Evolutionary conservation across 2,888 invertebrate genomes (phyloP).

Genomic region (Cacoxenus indagator): DNA sequence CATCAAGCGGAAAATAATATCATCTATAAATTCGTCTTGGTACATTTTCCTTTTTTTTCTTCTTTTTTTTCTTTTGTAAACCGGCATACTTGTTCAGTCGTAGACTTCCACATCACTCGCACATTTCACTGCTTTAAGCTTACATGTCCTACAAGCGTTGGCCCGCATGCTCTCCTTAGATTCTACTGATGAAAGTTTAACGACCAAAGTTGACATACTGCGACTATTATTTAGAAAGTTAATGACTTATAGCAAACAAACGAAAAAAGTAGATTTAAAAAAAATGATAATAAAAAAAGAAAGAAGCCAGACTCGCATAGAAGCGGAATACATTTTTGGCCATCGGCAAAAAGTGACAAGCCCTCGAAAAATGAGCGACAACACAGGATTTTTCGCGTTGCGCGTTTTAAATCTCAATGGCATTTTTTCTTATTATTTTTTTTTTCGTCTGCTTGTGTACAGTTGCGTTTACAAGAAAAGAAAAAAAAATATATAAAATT

Average conservation of each 20-base stretch:
- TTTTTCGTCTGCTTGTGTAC: no score
- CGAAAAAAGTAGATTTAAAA: no score
- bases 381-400: slow-evolving; percentile 27
- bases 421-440: no score
- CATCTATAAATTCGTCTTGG: slow-evolving; percentile 54
- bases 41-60: slow-evolving; percentile 39
- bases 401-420: no score
- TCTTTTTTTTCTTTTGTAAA: slow-evolving; percentile 47
- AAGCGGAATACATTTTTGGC: background rate
- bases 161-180: background rate
- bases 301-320: background rate
- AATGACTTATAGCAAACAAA: slow-evolving; percentile 62
- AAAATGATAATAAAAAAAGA: slow-evolving; percentile 14
- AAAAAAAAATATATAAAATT: background rate
- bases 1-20: slow-evolving; percentile 65
- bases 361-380: background rate
- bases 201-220: slow-evolving; percentile 64
- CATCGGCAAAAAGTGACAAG: background rate
- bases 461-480: slow-evolving; percentile 26
- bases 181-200: slow-evolving; percentile 58
- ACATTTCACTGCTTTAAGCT: background rate
- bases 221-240: slow-evolving; percentile 64
- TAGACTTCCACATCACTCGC: slow-evolving; percentile 35
- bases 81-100: slow-evolving; percentile 22
- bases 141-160: background rate